A percentile compares a stretch with the other conserved stretches of the same genome.
Conservation (phyloP, 1,140 invertebrate genomes). For the Wasmannia auropunctata region DNA sequence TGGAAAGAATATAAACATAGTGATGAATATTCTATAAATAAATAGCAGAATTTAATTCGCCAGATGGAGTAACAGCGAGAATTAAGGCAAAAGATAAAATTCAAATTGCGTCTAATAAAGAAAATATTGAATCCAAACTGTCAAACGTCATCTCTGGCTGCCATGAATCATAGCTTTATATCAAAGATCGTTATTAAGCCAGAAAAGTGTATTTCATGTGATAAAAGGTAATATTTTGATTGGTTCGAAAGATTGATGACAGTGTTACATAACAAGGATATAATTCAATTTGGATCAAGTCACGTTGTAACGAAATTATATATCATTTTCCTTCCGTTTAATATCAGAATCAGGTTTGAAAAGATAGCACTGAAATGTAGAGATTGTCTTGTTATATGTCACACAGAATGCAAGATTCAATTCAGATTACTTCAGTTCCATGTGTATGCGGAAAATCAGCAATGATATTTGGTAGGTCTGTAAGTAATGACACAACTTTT, state of each 20-base stretch:
- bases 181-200: conserved; percentile 94
- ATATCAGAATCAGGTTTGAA: conserved; percentile 91
- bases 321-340: not conserved
- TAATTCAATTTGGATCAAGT: not conserved
- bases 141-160: conserved; percentile 78
- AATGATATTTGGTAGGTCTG: conserved; percentile 83
- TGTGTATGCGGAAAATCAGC: conserved; percentile 91
- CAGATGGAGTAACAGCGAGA: conserved; percentile 89
- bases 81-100: conserved; percentile 88
- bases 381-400: conserved; percentile 91
- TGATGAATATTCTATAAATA: conserved; percentile 84
- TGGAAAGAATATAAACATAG: conserved; percentile 89
- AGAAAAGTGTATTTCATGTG: conserved; percentile 93
- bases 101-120: conserved; percentile 86
- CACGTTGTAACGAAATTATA: too few species aligned
- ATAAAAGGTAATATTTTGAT: conserved; percentile 87
- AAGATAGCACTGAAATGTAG: conserved; percentile 91
- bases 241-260: too few species aligned
- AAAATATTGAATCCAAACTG: conserved; percentile 74
- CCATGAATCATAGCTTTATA: conserved; percentile 92
- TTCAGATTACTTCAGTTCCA: conserved; percentile 90
- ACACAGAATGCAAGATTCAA: conserved; percentile 92
- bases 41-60: conserved; percentile 84
- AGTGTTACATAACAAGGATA: not conserved
- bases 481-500: conserved; percentile 67